Percentiles rank a stretch among this genome's conserved stretches.
Conservation (phyloP, 1,140 invertebrate genomes). For the Neodiprion lecontei region DNA sequence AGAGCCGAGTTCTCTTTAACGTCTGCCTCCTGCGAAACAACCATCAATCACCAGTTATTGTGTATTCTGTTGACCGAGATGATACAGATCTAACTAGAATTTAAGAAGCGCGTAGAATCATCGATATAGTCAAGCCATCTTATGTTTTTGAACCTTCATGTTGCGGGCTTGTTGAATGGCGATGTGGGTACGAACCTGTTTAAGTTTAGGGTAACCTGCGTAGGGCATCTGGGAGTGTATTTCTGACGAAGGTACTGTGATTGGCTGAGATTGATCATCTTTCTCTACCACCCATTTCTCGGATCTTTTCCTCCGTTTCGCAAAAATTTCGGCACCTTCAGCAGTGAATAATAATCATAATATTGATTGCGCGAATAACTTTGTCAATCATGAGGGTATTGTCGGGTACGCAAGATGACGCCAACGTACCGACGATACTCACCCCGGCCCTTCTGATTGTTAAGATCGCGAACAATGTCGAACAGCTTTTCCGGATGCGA, state of each 20-base stretch:
- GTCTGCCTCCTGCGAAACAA: conserved; percentile 35
- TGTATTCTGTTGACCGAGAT: no score
- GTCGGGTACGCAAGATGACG: neutral
- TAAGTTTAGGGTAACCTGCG: conserved; percentile 37
- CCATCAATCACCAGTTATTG: neutral
- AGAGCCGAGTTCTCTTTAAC: conserved; percentile 41
- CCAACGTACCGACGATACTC: conserved; percentile 13
- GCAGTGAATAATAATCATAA: conserved; percentile 19
- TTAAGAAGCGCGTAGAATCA: conserved; percentile 1
- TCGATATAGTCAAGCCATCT: neutral
- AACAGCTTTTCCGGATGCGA: conserved; percentile 64
- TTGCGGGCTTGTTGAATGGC: neutral
- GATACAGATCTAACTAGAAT: no score
- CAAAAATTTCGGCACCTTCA: conserved; percentile 84
- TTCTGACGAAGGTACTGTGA: conserved; percentile 13
- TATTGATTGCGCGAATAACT: no score
- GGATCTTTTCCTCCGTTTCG: conserved; percentile 83
- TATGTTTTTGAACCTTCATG: neutral
- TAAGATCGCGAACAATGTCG: conserved; percentile 77
- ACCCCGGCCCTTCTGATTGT: conserved; percentile 81
- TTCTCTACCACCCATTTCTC: conserved; percentile 89
- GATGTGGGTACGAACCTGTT: conserved; percentile 35
- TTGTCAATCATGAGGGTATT: neutral
- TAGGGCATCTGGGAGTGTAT: conserved; percentile 37
- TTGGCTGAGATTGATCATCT: conserved; percentile 58